Evolutionary conservation across 1,140 invertebrate genomes (phyloP).

Genomic region (Eupristina koningsbergeri): DNA sequence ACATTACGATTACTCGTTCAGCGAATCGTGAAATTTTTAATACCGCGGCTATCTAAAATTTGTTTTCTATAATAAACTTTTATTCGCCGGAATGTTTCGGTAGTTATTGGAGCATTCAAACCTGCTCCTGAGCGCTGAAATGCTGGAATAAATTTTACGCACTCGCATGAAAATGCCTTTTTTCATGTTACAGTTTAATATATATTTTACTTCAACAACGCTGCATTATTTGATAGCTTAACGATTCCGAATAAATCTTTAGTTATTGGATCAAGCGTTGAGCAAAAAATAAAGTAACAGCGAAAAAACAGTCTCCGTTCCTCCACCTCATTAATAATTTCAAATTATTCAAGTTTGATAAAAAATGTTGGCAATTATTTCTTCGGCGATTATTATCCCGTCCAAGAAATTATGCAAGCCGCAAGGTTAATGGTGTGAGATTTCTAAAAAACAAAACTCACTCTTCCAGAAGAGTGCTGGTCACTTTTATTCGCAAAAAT

Average conservation of each 20-base stretch:
- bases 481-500: not conserved
- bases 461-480: not conserved
- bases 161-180: not conserved
- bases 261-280: not conserved
- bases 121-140: not conserved
- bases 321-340: not conserved
- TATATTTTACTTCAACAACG: not conserved
- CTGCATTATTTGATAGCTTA: too few relatives aligned
- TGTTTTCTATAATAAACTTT: not conserved
- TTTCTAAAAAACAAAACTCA: constrained; percentile 3
- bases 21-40: constrained; percentile 6
- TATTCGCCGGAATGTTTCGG: not conserved
- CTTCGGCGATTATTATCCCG: not conserved
- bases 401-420: not conserved
- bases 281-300: too few relatives aligned
- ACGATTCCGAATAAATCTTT: too few relatives aligned
- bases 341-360: not conserved
- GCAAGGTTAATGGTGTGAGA: constrained; percentile 2
- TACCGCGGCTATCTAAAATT: not conserved
- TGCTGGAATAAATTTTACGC: not conserved
- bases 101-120: not conserved
- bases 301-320: not conserved
- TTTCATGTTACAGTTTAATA: not conserved
- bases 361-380: constrained; percentile 1
- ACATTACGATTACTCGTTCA: not conserved